Conservation (phyloP, 2,888 invertebrate species). For the Tetropium fuscum region DNA sequence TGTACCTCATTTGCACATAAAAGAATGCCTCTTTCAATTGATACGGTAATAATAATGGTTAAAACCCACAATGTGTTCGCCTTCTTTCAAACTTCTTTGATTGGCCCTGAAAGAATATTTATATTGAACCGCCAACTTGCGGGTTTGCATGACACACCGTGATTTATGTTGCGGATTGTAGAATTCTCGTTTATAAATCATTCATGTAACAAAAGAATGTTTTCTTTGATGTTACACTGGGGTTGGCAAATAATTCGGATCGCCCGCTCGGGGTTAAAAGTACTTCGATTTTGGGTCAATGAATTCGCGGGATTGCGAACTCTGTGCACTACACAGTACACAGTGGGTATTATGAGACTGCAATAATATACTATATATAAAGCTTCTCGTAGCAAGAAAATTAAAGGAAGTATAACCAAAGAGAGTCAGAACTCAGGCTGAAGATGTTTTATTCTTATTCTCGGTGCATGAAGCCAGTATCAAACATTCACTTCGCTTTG, state of each 20-base stretch:
- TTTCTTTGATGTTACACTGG: slow-evolving; percentile 39
- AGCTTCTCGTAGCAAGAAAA: slow-evolving; percentile 5
- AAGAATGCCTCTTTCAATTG: slow-evolving; percentile 41
- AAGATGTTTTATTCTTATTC: too few species aligned
- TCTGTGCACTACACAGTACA: too few species aligned
- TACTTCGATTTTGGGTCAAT: slow-evolving; percentile 22
- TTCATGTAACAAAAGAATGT: slow-evolving; percentile 45
- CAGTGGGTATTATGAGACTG: slow-evolving; percentile 7
- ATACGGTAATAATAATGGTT: slow-evolving; percentile 42
- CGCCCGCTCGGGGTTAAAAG: slow-evolving; percentile 17
- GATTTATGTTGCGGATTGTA: slow-evolving; percentile 47
- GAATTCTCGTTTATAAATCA: slow-evolving; percentile 46
- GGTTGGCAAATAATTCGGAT: slow-evolving; percentile 33
- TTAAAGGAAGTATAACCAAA: slow-evolving; percentile 3
- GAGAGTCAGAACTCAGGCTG: neutral
- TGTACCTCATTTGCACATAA: slow-evolving; percentile 42
- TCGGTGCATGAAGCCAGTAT: too few species aligned
- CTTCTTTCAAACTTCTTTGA: slow-evolving; percentile 36
- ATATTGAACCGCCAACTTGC: slow-evolving; percentile 30
- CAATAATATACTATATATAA: too few species aligned
- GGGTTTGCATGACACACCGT: slow-evolving; percentile 43
- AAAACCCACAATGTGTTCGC: slow-evolving; percentile 37
- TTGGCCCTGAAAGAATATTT: slow-evolving; percentile 37
- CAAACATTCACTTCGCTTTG: too few species aligned
- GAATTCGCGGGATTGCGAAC: slow-evolving; percentile 8